phyloP scores from a whole-genome alignment of 2,888 invertebrate genomes.

The Tricholauxania praeusta region DNA sequence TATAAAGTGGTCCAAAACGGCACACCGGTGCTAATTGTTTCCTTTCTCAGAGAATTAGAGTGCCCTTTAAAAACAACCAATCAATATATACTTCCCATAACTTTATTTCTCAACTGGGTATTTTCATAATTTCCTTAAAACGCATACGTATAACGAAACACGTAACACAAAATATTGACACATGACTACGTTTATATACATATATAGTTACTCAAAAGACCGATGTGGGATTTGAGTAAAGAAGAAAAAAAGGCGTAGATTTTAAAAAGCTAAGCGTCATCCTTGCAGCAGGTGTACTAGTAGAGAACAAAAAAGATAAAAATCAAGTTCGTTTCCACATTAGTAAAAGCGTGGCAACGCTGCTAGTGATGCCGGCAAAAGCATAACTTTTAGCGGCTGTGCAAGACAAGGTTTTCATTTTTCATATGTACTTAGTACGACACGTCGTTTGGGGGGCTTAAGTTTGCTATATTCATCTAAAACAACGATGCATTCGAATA shows the following conservation, averaged over 20 bases:
- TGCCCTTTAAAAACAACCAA: too few species aligned
- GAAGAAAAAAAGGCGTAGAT: too few species aligned
- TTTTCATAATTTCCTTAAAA: too few species aligned
- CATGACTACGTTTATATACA: conserved; percentile 10
- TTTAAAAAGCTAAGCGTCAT: background rate
- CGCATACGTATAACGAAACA: background rate
- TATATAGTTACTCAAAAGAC: conserved; percentile 11
- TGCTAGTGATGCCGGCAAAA: background rate
- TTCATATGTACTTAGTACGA: background rate
- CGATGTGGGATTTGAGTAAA: background rate
- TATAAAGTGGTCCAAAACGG: too few species aligned
- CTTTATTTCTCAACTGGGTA: too few species aligned
- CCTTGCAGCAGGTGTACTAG: background rate
- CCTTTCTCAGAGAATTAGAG: too few species aligned
- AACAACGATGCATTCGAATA: too few species aligned
- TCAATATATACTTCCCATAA: too few species aligned
- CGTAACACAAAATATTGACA: conserved; percentile 30
- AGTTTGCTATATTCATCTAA: too few species aligned
- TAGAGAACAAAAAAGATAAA: background rate
- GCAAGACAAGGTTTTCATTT: background rate
- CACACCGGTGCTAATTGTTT: too few species aligned
- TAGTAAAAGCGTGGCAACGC: background rate
- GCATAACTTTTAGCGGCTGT: background rate
- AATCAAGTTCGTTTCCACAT: background rate
- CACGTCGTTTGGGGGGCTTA: background rate